phyloP scores from a whole-genome alignment of 2,888 invertebrate species.

The Myathropa florea region DNA sequence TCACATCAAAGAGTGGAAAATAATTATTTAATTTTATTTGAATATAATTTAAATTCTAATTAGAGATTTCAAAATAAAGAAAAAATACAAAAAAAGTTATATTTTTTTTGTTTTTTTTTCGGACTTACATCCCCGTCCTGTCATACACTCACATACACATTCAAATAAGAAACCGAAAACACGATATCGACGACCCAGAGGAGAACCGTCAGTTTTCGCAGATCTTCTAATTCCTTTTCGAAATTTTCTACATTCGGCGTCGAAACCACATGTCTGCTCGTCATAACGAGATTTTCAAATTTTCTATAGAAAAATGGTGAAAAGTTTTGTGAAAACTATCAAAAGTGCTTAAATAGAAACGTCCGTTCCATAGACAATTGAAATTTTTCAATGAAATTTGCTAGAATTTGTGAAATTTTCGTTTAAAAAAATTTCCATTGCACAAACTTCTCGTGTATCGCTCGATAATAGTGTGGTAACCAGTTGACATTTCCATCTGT shows the following conservation, averaged over 20 bases:
- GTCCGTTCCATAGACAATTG: conserved; percentile 73
- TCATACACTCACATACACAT: background rate
- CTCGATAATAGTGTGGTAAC: conserved; percentile 66
- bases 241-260: conserved; percentile 86
- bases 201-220: conserved; percentile 35
- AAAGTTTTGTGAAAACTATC: conserved; percentile 76
- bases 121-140: background rate
- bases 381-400: conserved; percentile 68
- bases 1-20: background rate
- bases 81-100: background rate
- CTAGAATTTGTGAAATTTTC: conserved; percentile 27
- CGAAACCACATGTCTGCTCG: conserved; percentile 85
- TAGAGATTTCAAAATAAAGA: background rate
- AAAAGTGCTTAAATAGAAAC: conserved; percentile 74
- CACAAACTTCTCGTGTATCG: conserved; percentile 58
- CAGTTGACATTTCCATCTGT: conserved; percentile 56
- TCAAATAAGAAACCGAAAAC: background rate
- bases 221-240: conserved; percentile 78
- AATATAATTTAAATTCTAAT: background rate
- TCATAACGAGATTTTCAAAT: conserved; percentile 76
- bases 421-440: conserved; percentile 51
- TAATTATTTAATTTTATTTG: background rate
- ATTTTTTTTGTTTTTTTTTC: background rate
- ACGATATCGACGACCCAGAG: conserved; percentile 12
- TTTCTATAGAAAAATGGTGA: conserved; percentile 76